These are phyloP conservation scores for Bucco capensis DNA, from an alignment of 2,113 vertebrate genomes.

Conservation along the genomic window DNA sequence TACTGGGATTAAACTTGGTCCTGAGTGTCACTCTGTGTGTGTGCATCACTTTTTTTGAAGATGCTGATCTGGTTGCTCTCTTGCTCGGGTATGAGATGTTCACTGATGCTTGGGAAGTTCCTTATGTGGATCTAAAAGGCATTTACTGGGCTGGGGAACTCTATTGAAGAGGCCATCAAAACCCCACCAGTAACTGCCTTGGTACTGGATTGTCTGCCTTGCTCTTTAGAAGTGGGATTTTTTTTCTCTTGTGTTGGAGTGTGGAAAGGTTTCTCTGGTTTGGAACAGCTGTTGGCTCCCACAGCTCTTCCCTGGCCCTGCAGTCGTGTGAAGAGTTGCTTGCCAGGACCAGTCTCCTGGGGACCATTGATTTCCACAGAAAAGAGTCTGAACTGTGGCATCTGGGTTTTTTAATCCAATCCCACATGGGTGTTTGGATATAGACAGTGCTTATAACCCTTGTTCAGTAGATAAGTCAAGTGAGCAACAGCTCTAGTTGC, in stretches of 20 bases:
- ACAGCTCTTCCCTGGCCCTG: background rate
- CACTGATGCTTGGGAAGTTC: background rate
- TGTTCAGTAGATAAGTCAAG: background rate
- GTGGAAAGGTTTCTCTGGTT: background rate
- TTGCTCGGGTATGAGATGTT: background rate
- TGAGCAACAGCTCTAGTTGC: background rate
- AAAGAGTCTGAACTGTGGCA: background rate
- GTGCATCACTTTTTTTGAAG: background rate
- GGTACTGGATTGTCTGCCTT: background rate
- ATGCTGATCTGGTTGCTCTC: background rate
- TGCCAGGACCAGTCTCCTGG: background rate
- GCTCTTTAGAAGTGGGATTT: background rate
- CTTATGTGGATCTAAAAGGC: background rate
- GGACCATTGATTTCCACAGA: background rate
- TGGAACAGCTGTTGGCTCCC: background rate
- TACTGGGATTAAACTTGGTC: slow-evolving; percentile 22
- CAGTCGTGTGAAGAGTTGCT: background rate
- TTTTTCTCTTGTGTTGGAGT: background rate
- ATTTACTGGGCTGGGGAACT: background rate
- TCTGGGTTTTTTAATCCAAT: background rate
- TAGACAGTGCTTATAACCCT: background rate
- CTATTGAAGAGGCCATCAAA: background rate
- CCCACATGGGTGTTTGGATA: background rate
- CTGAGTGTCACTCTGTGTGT: background rate
- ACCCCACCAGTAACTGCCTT: slow-evolving; percentile 34